These are phyloP conservation scores for Crocodylus rhombifer DNA, from an alignment of 2,797 vertebrate species.

Conservation along the genomic window DNA sequence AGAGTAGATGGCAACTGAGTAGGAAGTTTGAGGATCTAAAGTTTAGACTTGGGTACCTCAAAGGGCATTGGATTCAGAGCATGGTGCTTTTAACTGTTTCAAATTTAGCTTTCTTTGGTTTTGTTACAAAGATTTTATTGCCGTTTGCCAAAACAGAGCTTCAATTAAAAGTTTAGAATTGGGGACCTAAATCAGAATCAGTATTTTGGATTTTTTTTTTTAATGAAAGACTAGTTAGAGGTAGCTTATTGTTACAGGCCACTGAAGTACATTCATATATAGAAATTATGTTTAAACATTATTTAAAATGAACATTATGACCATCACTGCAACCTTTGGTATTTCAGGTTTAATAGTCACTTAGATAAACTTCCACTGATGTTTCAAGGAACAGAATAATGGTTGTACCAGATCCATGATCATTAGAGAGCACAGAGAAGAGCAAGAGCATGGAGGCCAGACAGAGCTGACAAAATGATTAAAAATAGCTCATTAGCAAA, in stretches of 20 bases:
- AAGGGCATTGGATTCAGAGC: not conserved
- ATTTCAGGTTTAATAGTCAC: not conserved
- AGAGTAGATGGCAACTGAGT: not conserved
- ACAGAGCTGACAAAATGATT: not conserved
- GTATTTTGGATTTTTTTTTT: constrained; percentile 13
- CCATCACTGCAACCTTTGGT: not conserved
- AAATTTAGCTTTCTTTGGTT: not conserved
- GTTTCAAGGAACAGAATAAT: not conserved
- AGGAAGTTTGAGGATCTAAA: not conserved
- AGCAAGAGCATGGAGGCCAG: not conserved
- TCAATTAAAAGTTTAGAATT: constrained; percentile 8
- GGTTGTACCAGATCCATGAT: not conserved
- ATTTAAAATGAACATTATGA: constrained; percentile 12
- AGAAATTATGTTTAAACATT: constrained; percentile 13
- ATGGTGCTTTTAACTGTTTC: not conserved
- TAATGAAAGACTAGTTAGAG: constrained; percentile 18
- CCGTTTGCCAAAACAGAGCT: not conserved
- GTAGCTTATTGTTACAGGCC: not conserved
- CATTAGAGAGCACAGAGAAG: not conserved
- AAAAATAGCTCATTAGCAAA: not conserved
- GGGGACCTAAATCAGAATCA: not conserved
- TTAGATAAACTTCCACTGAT: not conserved
- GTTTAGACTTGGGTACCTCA: not conserved
- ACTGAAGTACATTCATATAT: constrained; percentile 31
- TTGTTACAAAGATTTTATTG: not conserved